Evolutionary conservation across 2,113 vertebrate genomes (phyloP).

Genomic region (Pica pica): DNA sequence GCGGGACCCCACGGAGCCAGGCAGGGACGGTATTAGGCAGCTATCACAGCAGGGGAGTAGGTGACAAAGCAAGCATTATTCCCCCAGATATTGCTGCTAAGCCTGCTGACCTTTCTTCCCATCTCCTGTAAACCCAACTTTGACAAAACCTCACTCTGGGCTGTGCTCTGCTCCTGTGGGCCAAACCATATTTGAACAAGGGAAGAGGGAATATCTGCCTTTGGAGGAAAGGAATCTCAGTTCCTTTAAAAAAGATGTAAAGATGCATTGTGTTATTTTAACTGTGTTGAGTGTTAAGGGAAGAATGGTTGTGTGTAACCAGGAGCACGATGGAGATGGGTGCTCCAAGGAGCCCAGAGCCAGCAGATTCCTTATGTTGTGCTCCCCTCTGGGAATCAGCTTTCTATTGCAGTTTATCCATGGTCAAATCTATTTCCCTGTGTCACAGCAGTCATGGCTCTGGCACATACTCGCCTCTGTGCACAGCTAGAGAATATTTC

Average conservation of each 20-base stretch:
- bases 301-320: not conserved
- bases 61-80: not conserved
- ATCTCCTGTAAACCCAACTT: not conserved
- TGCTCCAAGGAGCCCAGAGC: not conserved
- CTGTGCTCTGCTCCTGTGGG: not conserved
- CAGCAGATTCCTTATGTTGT: not conserved
- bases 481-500: not conserved
- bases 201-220: not conserved
- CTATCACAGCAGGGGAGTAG: not conserved
- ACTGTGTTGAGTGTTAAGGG: not conserved
- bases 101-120: not conserved
- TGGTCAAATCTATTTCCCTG: not conserved
- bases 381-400: not conserved
- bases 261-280: not conserved
- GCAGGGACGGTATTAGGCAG: too few relatives aligned
- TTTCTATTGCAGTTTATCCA: not conserved
- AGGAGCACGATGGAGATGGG: not conserved
- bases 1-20: too few relatives aligned
- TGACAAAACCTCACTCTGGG: not conserved
- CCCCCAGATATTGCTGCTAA: not conserved
- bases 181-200: not conserved
- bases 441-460: not conserved
- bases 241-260: not conserved
- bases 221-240: not conserved
- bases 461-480: not conserved